A percentile compares a stretch with the other conserved stretches of the same genome.
Evolutionary conservation across 2,888 invertebrate genomes (phyloP).

Genomic region (Tipula helvola): DNA sequence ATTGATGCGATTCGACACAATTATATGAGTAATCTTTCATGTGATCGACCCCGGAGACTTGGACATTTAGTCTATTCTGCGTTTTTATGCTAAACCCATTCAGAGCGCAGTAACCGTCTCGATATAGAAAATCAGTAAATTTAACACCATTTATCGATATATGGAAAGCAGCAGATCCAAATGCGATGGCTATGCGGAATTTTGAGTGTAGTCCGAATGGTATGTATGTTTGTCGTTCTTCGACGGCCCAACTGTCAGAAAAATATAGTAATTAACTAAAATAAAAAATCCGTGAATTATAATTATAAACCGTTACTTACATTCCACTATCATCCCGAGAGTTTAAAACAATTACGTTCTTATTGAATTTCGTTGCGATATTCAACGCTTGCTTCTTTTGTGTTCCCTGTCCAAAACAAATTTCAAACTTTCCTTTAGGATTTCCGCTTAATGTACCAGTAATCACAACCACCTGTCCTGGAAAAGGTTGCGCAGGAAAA

Average conservation of each 20-base stretch:
- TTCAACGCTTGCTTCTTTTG: constrained; percentile 30
- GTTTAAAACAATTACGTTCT: constrained; percentile 24
- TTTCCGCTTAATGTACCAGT: constrained; percentile 32
- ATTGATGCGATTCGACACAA: background rate
- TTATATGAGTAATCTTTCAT: background rate
- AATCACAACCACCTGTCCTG: constrained; percentile 32
- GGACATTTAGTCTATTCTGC: background rate
- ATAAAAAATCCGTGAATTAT: background rate
- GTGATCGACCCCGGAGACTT: background rate
- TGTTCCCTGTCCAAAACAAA: constrained; percentile 30
- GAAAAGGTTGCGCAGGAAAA: constrained; percentile 29
- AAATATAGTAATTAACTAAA: background rate
- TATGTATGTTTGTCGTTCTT: background rate
- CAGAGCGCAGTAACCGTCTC: background rate
- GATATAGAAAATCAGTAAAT: background rate
- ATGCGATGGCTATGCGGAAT: background rate
- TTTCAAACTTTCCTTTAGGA: constrained; percentile 30
- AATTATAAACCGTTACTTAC: background rate
- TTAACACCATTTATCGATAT: background rate
- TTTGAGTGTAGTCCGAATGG: background rate
- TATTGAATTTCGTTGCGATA: constrained; percentile 31
- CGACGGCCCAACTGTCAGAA: background rate
- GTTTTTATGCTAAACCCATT: background rate
- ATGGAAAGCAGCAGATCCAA: background rate
- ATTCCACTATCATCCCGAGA: background rate